Conservation (phyloP, 2,888 invertebrate genomes). For the Acrobasis repandana region DNA sequence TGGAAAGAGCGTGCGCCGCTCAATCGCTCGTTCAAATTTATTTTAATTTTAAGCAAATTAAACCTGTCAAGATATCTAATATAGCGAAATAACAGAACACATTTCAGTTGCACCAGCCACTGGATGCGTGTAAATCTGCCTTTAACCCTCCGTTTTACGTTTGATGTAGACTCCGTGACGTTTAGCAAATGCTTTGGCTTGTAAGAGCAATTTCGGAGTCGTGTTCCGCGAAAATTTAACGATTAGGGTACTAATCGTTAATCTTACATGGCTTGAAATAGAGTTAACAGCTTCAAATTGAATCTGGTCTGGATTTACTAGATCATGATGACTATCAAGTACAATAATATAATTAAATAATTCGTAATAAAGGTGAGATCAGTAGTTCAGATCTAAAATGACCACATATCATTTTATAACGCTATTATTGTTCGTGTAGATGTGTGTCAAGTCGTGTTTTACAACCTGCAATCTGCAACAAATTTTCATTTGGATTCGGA, state of each 20-base stretch:
- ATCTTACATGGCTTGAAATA: background rate
- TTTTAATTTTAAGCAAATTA: too few relatives aligned
- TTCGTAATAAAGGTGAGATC: background rate
- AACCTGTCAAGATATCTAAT: too few relatives aligned
- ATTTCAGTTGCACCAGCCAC: too few relatives aligned
- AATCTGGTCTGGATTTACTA: background rate
- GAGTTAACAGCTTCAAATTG: background rate
- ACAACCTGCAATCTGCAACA: slow-evolving; percentile 4
- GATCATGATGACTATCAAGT: background rate
- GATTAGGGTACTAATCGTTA: slow-evolving; percentile 1
- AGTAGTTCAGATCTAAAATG: background rate
- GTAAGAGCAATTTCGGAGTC: slow-evolving; percentile 32
- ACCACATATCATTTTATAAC: background rate
- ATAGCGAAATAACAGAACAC: too few relatives aligned
- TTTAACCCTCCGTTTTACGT: slow-evolving; percentile 56
- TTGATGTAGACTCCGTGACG: slow-evolving; percentile 50
- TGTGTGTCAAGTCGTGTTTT: background rate
- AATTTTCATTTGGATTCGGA: background rate
- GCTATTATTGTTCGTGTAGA: background rate
- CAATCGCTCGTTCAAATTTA: too few relatives aligned
- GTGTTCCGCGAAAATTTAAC: slow-evolving; percentile 16
- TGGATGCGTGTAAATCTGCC: background rate
- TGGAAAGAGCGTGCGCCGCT: too few relatives aligned
- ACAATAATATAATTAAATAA: background rate
- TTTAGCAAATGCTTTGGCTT: slow-evolving; percentile 45